Percentiles rank a stretch among this genome's conserved stretches.
Evolutionary conservation across 2,113 vertebrate species (phyloP).

Genomic region (Eudyptes chrysolophus): DNA sequence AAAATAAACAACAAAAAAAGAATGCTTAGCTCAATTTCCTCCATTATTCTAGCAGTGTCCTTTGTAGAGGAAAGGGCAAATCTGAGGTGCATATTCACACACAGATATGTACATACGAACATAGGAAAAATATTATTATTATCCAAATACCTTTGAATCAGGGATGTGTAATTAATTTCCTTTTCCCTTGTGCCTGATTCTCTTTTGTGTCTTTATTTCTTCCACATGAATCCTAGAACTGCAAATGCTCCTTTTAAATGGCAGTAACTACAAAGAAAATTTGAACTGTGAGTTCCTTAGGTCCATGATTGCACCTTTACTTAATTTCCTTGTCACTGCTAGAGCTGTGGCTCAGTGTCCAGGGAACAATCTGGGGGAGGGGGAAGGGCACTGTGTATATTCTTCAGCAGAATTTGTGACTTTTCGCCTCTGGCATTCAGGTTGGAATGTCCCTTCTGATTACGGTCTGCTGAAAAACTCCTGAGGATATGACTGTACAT

Average conservation of each 20-base stretch:
- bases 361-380: not conserved
- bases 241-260: not conserved
- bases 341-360: not conserved
- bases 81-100: not conserved
- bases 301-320: not conserved
- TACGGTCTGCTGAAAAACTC: not conserved
- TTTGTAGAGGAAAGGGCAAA: not conserved
- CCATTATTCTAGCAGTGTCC: not conserved
- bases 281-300: not conserved
- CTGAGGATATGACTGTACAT: not conserved
- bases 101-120: not conserved
- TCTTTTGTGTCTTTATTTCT: not conserved
- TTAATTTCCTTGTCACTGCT: not conserved
- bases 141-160: not conserved
- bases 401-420: not conserved
- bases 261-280: not conserved
- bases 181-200: not conserved
- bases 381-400: not conserved
- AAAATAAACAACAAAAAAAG: not conserved
- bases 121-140: not conserved
- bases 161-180: not conserved
- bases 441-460: conserved; percentile 26
- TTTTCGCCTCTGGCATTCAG: not conserved
- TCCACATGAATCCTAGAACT: not conserved
- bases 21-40: not conserved